Conservation (phyloP, 2,113 vertebrate species). For the Sterna hirundo region DNA sequence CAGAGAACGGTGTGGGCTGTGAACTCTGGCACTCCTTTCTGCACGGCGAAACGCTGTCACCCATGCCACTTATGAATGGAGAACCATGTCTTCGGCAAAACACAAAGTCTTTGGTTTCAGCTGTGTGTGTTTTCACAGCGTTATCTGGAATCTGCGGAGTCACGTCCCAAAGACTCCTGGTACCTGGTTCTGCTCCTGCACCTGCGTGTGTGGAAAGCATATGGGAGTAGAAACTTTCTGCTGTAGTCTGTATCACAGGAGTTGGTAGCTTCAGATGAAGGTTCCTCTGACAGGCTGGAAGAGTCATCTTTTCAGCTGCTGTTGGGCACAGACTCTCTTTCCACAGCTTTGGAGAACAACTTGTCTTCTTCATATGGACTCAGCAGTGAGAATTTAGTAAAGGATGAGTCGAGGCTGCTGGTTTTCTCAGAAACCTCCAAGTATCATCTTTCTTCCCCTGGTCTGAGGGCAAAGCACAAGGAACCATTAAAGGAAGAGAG, state of each 20-base stretch:
- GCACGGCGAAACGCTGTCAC: conserved; percentile 66
- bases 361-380: conserved; percentile 80
- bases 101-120: conserved; percentile 76
- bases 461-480: conserved; percentile 57
- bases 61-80: conserved; percentile 69
- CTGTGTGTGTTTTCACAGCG: conserved; percentile 72
- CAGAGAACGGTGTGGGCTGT: conserved; percentile 14
- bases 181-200: conserved; percentile 34
- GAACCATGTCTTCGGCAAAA: conserved; percentile 69
- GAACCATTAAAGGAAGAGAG: conserved; percentile 70
- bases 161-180: conserved; percentile 77
- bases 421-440: conserved; percentile 89
- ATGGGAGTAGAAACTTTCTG: conserved; percentile 61
- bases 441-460: conserved; percentile 84
- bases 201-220: conserved; percentile 27
- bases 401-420: conserved; percentile 73
- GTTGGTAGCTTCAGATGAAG: conserved; percentile 74
- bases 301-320: conserved; percentile 64
- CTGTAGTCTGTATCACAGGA: conserved; percentile 54
- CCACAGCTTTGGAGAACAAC: conserved; percentile 61
- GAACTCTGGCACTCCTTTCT: conserved; percentile 72
- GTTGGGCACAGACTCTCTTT: conserved; percentile 26
- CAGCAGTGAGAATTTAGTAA: conserved; percentile 76
- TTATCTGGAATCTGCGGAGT: conserved; percentile 79
- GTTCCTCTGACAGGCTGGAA: conserved; percentile 71